Evolutionary conservation across 2,888 invertebrate species (phyloP).

Genomic region (Hofmannophila pseudospretella): DNA sequence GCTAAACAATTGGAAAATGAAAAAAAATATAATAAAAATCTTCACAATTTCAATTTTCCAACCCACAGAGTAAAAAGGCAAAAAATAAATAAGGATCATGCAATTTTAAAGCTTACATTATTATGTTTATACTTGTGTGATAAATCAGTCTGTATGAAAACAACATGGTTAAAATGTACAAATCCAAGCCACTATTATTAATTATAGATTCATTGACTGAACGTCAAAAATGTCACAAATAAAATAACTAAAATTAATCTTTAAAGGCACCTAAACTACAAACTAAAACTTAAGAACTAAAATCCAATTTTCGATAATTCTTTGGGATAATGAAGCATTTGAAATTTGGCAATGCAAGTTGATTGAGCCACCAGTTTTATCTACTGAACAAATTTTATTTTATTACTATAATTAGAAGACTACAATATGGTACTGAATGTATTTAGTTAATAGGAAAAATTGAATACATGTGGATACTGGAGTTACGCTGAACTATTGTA

Average conservation of each 20-base stretch:
- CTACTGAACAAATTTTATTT: constrained; percentile 41
- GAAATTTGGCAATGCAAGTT: constrained; percentile 59
- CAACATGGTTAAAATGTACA: no score
- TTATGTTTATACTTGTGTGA: no score
- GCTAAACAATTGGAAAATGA: no score
- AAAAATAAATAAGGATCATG: no score
- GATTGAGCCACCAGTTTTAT: constrained; percentile 46
- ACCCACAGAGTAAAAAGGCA: no score
- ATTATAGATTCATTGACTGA: constrained; percentile 1
- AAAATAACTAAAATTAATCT: constrained; percentile 11
- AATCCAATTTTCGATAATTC: constrained; percentile 55
- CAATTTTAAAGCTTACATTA: no score
- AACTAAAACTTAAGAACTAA: constrained; percentile 46
- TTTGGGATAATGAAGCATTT: constrained; percentile 64
- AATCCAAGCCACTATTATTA: no score
- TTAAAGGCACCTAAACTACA: constrained; percentile 20
- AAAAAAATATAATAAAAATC: no score
- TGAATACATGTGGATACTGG: constrained; percentile 41
- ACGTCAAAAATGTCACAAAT: constrained; percentile 4
- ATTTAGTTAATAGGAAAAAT: constrained; percentile 23
- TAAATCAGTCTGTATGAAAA: no score
- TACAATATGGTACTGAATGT: constrained; percentile 27
- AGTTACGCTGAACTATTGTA: constrained; percentile 30
- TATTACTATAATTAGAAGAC: constrained; percentile 27
- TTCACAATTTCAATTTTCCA: no score